phyloP scores from a whole-genome alignment of 2,888 invertebrate species.

The Rhaphigaster nebulosa region DNA sequence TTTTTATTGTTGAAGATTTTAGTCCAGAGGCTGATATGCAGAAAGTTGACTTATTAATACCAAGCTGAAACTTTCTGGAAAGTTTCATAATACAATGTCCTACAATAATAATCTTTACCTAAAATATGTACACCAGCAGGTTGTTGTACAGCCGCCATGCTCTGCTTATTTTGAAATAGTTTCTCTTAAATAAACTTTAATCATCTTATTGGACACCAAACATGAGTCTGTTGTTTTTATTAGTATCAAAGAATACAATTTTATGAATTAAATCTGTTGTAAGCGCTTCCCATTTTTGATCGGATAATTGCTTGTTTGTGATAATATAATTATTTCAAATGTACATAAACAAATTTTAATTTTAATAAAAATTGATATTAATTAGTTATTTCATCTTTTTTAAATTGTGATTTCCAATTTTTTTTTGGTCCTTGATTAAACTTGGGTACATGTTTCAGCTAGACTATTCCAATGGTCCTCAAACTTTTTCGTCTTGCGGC shows the following conservation, averaged over 20 bases:
- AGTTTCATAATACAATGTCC: not conserved
- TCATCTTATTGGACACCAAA: not conserved
- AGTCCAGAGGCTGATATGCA: not conserved
- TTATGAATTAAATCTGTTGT: not conserved
- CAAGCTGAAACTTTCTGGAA: not conserved
- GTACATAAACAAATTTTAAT: not conserved
- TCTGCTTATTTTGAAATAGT: not conserved
- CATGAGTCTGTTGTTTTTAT: not conserved
- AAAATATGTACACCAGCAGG: not conserved
- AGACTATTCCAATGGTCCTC: too few species aligned
- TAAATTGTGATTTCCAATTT: too few species aligned
- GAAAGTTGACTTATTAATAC: not conserved
- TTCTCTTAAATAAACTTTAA: not conserved
- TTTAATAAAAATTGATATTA: not conserved
- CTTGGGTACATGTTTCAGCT: too few species aligned
- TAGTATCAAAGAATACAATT: not conserved
- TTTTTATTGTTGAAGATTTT: not conserved
- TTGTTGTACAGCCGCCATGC: too few species aligned
- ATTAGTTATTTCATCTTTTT: not conserved
- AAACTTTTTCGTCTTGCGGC: too few species aligned
- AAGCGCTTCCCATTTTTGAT: not conserved
- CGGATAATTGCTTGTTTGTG: not conserved
- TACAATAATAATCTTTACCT: not conserved
- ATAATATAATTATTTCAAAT: not conserved
- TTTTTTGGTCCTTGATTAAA: too few species aligned